Evolutionary conservation across 1,140 invertebrate genomes (phyloP), one percentile per base, ranked within the genome.

Genomic region (Pogonus chalceus): DNA sequence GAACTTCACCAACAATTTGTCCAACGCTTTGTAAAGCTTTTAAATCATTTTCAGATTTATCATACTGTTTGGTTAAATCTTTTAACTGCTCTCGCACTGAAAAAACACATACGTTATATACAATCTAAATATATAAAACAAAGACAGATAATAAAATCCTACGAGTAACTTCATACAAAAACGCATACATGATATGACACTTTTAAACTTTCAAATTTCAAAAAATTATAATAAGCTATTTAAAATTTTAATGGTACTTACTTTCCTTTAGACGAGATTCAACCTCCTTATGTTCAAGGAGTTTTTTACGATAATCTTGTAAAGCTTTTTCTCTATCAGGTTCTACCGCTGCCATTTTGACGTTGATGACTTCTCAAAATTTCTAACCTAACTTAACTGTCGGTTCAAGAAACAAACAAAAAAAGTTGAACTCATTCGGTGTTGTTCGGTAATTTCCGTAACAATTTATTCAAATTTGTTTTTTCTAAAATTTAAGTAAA

Each of bases 41-140:
- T 20, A 99, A 74, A 76, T 99, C 96, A 81, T 99, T 99, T 78
- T 99, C 97, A 52, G 95, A 98, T 73, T 99, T 99, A 65, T 99
- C 96, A 79, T 97, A 98, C 63, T 98, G 90, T 72, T 99, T 99
- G 12, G 92, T 97, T 23, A 98, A 73, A 64, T 98, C 93, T 73
- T 96, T 97, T 9, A 97, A 74, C 68, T 96, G 90, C 67, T 98
- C 94, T 74, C 96, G 77, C 82, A 96, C 92, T 97, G 70, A 58
- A 79, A 80, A 62, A 51, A 26, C 7, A 60, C 50, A 54, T 46
- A 23, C 26, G 26, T 31, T 18, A 43, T 18, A 93, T 49, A 23
- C 47, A 78, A n/a, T n/a, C n/a, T n/a, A n/a, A n/a, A n/a, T n/a
- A n/a, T n/a, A 49, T 49, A 20, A n/a, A n/a, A 46, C 4, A 46